phyloP scores from a whole-genome alignment of 2,888 invertebrate genomes.

The Ophion obscuratus region DNA sequence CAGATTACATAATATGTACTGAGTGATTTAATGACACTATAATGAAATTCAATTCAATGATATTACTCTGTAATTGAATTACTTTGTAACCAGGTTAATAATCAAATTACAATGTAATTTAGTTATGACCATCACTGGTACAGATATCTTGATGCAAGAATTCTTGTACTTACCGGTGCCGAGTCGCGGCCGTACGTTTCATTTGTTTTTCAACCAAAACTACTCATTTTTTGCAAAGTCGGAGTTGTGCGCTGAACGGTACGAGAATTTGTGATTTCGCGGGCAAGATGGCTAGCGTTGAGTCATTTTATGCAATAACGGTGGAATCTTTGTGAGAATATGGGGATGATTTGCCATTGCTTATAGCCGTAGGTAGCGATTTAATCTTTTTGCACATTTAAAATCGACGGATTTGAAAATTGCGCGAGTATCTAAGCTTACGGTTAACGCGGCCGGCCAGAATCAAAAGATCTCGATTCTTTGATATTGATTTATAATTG shows the following conservation, averaged over 20 bases:
- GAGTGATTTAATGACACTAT: too few species aligned
- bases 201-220: neutral
- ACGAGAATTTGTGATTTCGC: constrained; percentile 4
- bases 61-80: too few species aligned
- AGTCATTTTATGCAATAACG: constrained; percentile 4
- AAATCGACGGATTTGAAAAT: too few species aligned
- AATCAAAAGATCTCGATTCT: too few species aligned
- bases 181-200: neutral
- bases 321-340: neutral
- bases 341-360: neutral
- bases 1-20: too few species aligned
- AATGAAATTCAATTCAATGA: too few species aligned
- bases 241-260: neutral
- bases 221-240: constrained; percentile 1
- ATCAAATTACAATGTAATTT: too few species aligned
- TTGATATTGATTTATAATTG: too few species aligned
- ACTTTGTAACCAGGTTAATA: too few species aligned
- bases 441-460: too few species aligned
- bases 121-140: too few species aligned
- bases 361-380: neutral
- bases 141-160: neutral
- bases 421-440: too few species aligned
- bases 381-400: neutral
- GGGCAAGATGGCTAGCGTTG: constrained; percentile 4
- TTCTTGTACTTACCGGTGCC: neutral